Conservation (phyloP, 1,140 invertebrate genomes). For the Laodelphax striatellus region DNA sequence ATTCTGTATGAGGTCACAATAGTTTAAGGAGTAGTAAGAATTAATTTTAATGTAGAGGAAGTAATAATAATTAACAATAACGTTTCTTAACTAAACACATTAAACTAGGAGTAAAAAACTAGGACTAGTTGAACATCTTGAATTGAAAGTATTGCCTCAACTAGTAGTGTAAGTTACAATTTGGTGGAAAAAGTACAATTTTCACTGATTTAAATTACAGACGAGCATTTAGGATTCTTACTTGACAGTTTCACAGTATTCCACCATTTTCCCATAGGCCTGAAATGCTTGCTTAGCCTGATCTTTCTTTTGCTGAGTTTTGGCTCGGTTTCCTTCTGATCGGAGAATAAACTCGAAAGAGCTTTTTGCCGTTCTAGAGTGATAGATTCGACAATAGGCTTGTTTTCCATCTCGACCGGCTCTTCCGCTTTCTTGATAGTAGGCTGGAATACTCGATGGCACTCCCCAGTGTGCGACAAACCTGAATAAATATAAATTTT, state of each 20-base stretch:
- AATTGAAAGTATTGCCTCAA: no score
- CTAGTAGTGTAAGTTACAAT: no score
- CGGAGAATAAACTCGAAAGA: constrained; percentile 69
- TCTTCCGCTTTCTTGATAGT: constrained; percentile 50
- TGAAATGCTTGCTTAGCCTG: constrained; percentile 49
- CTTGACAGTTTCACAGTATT: constrained; percentile 59
- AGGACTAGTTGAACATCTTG: no score
- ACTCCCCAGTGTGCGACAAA: constrained; percentile 90
- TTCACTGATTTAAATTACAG: no score
- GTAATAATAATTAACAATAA: no score
- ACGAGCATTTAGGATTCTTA: constrained; percentile 26
- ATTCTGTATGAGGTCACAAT: no score
- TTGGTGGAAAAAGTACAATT: no score
- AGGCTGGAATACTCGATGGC: constrained; percentile 59
- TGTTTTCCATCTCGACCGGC: constrained; percentile 49
- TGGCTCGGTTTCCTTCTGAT: constrained; percentile 46
- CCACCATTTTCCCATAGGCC: constrained; percentile 62
- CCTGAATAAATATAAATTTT: constrained; percentile 31
- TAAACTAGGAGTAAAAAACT: no score
- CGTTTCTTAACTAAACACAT: no score
- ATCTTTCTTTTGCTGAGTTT: constrained; percentile 39
- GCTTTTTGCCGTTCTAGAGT: constrained; percentile 63
- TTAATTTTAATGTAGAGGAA: no score
- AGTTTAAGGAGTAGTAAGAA: no score
- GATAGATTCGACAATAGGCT: constrained; percentile 51